A percentile compares a stretch with the other conserved stretches of the same genome.
These are phyloP conservation scores for Scaptomyza reducta DNA, from an alignment of 2,888 invertebrate genomes.

Conservation along the genomic window DNA sequence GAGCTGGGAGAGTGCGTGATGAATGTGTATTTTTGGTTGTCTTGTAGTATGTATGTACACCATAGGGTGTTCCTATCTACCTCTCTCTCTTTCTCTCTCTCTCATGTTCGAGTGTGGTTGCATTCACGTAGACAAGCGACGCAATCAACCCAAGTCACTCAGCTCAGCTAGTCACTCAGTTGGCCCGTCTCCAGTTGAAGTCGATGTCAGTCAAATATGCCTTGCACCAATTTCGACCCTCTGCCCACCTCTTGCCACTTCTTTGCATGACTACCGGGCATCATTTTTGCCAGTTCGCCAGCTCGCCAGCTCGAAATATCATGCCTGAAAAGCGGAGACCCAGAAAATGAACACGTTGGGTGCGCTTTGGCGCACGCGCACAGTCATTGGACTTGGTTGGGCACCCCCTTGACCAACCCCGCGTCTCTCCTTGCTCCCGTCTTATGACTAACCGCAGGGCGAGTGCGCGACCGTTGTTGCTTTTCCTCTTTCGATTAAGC, in stretches of 20 bases:
- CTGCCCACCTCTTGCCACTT: neutral
- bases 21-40: conserved; percentile 41
- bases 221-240: conserved; percentile 58
- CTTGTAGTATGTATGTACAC: conserved; percentile 13
- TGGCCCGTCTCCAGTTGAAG: conserved; percentile 25
- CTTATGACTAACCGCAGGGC: conserved; percentile 79
- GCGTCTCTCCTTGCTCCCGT: neutral
- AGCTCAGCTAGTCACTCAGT: conserved; percentile 32
- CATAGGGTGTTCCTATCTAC: conserved; percentile 2
- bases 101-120: conserved; percentile 38
- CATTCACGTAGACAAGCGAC: conserved; percentile 39
- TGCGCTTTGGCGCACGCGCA: conserved; percentile 65
- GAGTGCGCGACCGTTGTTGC: conserved; percentile 61
- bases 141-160: conserved; percentile 59
- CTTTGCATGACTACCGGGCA: conserved; percentile 82
- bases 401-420: conserved; percentile 1
- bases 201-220: conserved; percentile 63
- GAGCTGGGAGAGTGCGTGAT: conserved; percentile 33
- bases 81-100: conserved; percentile 1
- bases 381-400: conserved; percentile 56
- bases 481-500: conserved; percentile 62
- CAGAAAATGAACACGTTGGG: conserved; percentile 75
- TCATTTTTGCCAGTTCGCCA: conserved; percentile 64
- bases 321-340: conserved; percentile 49
- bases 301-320: conserved; percentile 52